A percentile compares a stretch with the other conserved stretches of the same genome.
These are phyloP conservation scores for Phrynosoma platyrhinos DNA, from an alignment of 2,113 vertebrate species.

Conservation along the genomic window DNA sequence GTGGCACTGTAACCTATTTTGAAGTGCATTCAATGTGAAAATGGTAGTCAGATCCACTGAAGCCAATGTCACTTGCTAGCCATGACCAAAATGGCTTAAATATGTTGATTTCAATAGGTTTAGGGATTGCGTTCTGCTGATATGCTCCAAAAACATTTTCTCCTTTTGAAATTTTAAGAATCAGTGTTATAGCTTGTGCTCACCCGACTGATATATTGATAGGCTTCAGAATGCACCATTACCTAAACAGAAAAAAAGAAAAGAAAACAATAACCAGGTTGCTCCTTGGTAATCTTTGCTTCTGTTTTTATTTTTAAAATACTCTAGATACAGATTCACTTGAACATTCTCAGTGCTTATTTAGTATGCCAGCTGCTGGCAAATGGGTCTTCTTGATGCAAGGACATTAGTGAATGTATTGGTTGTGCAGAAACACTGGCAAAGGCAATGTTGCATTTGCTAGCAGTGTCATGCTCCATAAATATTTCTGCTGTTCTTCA, in stretches of 20 bases:
- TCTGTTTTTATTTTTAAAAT: conserved; percentile 22
- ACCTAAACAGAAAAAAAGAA: neutral
- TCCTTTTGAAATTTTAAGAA: neutral
- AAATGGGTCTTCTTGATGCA: neutral
- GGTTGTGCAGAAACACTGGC: conserved; percentile 34
- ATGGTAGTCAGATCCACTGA: neutral
- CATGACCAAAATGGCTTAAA: neutral
- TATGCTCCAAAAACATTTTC: neutral
- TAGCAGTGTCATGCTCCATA: conserved; percentile 26
- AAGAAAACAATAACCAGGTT: neutral
- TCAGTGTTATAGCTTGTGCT: neutral
- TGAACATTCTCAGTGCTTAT: neutral
- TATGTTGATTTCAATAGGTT: neutral
- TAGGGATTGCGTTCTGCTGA: neutral
- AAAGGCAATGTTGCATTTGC: conserved; percentile 28
- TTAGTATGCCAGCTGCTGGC: conserved; percentile 33
- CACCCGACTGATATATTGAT: neutral
- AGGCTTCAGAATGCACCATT: conserved; percentile 13
- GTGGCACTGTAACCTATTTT: neutral
- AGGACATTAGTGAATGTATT: conserved; percentile 10
- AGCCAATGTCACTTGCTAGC: neutral
- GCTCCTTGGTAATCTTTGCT: conserved; percentile 18
- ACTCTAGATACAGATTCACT: conserved; percentile 36
- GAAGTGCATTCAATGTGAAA: neutral
- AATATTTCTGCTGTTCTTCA: neutral